Evolutionary conservation across 2,113 vertebrate species (phyloP), one percentile per base, ranked within the genome.

Genomic region (Apistogramma diplotaenia): DNA sequence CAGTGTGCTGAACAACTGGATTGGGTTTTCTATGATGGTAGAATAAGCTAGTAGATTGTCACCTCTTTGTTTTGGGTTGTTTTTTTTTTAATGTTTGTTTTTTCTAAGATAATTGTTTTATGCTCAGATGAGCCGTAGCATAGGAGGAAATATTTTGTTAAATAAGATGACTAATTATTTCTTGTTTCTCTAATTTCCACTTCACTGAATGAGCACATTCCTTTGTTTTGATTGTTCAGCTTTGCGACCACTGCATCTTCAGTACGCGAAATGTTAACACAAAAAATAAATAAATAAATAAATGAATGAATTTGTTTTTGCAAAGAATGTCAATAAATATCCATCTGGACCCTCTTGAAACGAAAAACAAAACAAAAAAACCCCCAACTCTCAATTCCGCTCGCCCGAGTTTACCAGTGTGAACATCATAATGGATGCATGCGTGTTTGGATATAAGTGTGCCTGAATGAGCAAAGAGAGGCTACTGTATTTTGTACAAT

Each of bases 11-110:
- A 89, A 81, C 65, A 87, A 85, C 83, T 83, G 91, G 90, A 91
- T 76, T 72, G 57, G 82, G 81, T 94, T 93, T 94, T 91, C 86
- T 92, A 90, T 88, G 78, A 91, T 55, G 82, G 71, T 93, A 94
- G 92, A 90, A 93, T 92, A 95, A 92, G 93, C 89, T 89, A 89
- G 90, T 90, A 93, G 92, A 87, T 80, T 79, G 89, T 91, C 87
- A 91, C 89, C 94, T 94, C 58, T 91, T 79, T 79, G 31, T 19
- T 84, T 83, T 65, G 25, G 16, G 8, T 61, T 16, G 16, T 61
- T 60, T 49, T 60, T 43, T 37, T 85, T 85, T 29, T 8, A 74
- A 40, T 67, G 27, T 70, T 84, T 85, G 74, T 90, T 90, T 91
- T 91, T 87, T 90, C 79, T 82, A 85, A 88, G 77, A 74, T 82